Conservation (phyloP, 2,888 invertebrate genomes). For the Lithophane socia region DNA sequence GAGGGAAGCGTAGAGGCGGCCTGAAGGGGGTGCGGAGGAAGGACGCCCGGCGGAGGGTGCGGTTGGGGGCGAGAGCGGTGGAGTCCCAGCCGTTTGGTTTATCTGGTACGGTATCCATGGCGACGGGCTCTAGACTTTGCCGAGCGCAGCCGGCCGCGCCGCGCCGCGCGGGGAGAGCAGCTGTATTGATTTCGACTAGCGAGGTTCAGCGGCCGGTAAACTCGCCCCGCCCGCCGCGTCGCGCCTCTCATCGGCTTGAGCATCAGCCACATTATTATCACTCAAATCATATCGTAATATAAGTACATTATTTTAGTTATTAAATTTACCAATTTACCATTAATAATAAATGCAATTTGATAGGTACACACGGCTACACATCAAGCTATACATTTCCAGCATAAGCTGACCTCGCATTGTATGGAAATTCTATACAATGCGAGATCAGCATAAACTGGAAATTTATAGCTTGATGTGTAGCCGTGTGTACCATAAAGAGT, state of each 20-base stretch:
- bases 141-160: conserved; percentile 78
- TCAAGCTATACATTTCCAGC: no score
- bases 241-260: conserved; percentile 71
- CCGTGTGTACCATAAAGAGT: conserved; percentile 7
- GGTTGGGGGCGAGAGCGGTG: conserved; percentile 59
- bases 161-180: conserved; percentile 85
- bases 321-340: conserved; percentile 8
- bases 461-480: no score
- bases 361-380: no score
- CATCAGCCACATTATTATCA: conserved; percentile 62
- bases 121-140: conserved; percentile 80
- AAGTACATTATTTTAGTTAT: neutral
- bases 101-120: conserved; percentile 85
- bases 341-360: conserved; percentile 4
- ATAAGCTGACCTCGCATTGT: no score
- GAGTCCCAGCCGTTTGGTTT: conserved; percentile 70
- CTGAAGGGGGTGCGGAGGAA: conserved; percentile 50
- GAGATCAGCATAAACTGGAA: no score
- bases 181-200: conserved; percentile 90
- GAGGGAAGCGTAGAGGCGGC: conserved; percentile 46
- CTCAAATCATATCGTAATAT: conserved; percentile 23
- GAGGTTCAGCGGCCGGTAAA: conserved; percentile 86
- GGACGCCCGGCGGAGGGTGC: conserved; percentile 40
- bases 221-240: conserved; percentile 72
- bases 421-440: no score